A percentile compares a stretch with the other conserved stretches of the same genome.
These are phyloP conservation scores for Tetragonula clypearis DNA, from an alignment of 1,140 invertebrate genomes.

Conservation along the genomic window DNA sequence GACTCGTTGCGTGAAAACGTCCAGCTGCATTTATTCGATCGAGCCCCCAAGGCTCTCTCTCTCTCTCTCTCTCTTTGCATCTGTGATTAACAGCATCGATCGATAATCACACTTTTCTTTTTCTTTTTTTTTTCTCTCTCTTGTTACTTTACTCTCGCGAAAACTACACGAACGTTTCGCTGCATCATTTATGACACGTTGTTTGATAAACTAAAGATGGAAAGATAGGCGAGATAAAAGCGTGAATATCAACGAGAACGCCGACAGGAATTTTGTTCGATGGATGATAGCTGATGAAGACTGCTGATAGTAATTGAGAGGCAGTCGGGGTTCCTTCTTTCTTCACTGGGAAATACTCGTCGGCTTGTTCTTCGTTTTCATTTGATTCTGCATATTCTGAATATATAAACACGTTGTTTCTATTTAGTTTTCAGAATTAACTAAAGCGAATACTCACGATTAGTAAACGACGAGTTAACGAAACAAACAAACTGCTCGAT, in stretches of 20 bases:
- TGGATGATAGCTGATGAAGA: not conserved
- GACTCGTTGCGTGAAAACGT: conserved; percentile 31
- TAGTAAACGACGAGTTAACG: too few relatives aligned
- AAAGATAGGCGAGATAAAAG: not conserved
- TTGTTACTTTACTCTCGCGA: too few relatives aligned
- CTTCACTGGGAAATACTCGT: not conserved
- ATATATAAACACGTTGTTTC: too few relatives aligned
- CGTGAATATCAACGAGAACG: not conserved
- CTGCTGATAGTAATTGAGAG: not conserved
- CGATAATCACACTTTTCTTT: not conserved
- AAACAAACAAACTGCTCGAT: too few relatives aligned
- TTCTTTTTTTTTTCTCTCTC: too few relatives aligned
- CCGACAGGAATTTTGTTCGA: not conserved
- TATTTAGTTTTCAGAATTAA: too few relatives aligned
- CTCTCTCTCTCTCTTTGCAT: not conserved
- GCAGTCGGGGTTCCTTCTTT: not conserved
- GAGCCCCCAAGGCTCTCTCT: not conserved
- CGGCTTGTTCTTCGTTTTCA: not conserved
- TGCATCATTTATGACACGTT: not conserved
- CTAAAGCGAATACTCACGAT: too few relatives aligned
- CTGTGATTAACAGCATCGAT: conserved; percentile 7
- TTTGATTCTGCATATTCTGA: not conserved
- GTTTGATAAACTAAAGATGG: not conserved
- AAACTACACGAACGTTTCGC: not conserved
- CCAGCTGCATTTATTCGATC: not conserved